Percentiles rank a stretch among this genome's conserved stretches.
Conservation (phyloP, 2,113 vertebrate species). For the Melanostigma gelatinosum region DNA sequence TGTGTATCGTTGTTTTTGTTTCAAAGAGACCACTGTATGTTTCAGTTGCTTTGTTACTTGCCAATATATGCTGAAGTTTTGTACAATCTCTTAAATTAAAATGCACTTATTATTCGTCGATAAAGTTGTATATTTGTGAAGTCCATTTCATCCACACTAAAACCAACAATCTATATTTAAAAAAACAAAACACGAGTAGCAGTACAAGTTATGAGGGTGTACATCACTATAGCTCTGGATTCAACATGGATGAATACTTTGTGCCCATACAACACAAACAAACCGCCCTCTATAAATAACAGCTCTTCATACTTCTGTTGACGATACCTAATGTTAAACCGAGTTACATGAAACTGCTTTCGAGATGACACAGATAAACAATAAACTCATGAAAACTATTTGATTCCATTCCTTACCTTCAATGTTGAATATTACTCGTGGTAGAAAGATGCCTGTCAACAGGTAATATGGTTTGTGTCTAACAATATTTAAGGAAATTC, state of each 20-base stretch:
- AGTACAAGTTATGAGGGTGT: background rate
- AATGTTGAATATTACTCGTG: background rate
- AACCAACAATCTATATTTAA: background rate
- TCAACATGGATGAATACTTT: background rate
- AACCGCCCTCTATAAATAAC: background rate
- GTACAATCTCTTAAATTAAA: constrained; percentile 55
- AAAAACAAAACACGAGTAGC: no score
- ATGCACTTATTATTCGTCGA: constrained; percentile 28
- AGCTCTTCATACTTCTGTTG: background rate
- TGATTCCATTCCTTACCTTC: background rate
- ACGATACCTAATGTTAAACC: background rate
- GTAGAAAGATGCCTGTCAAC: background rate
- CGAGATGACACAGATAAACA: background rate
- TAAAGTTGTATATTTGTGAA: constrained; percentile 18
- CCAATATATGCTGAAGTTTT: constrained; percentile 61
- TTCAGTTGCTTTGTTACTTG: constrained; percentile 36
- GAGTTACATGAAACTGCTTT: background rate
- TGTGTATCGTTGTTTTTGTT: constrained; percentile 34
- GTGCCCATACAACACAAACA: background rate
- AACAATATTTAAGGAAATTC: background rate
- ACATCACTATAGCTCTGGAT: background rate
- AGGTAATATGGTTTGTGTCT: background rate
- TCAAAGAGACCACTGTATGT: constrained; percentile 42
- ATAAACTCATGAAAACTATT: background rate
- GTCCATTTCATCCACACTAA: background rate